Percentiles rank a stretch among this genome's conserved stretches.
phyloP scores from a whole-genome alignment of 2,888 invertebrate genomes.

The Caenorhabditis wallacei region DNA sequence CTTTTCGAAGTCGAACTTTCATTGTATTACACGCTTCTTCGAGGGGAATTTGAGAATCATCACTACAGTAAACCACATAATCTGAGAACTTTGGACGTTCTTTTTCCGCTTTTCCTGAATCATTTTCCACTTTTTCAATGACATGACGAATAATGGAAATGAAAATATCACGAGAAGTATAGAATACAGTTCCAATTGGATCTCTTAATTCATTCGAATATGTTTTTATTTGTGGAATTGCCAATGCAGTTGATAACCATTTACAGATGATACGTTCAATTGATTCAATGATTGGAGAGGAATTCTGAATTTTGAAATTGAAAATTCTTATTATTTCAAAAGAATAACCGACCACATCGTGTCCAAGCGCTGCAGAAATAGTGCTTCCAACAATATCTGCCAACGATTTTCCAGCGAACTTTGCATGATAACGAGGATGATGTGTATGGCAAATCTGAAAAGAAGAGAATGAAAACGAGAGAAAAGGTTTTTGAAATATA shows the following conservation, averaged over 20 bases:
- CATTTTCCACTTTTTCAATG: slow-evolving; percentile 13
- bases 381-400: slow-evolving; percentile 58
- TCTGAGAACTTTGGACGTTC: slow-evolving; percentile 3
- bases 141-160: slow-evolving; percentile 35
- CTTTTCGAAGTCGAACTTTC: slow-evolving; percentile 49
- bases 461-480: neutral
- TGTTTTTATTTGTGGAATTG: slow-evolving; percentile 39
- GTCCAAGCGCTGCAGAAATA: slow-evolving; percentile 44
- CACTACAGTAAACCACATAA: slow-evolving; percentile 60
- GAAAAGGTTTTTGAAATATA: neutral
- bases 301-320: slow-evolving; percentile 26
- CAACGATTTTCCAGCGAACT: slow-evolving; percentile 50
- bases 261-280: slow-evolving; percentile 44
- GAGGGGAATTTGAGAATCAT: slow-evolving; percentile 45
- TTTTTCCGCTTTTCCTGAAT: slow-evolving; percentile 22
- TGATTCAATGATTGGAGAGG: slow-evolving; percentile 51
- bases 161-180: slow-evolving; percentile 45
- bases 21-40: slow-evolving; percentile 51
- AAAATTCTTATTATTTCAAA: neutral
- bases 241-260: slow-evolving; percentile 49
- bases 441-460: slow-evolving; percentile 61
- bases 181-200: slow-evolving; percentile 50
- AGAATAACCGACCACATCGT: slow-evolving; percentile 34
- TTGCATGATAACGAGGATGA: slow-evolving; percentile 66
- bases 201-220: slow-evolving; percentile 12